Conservation (phyloP, 2,797 vertebrate genomes). For the Megalops cyprinoides region DNA sequence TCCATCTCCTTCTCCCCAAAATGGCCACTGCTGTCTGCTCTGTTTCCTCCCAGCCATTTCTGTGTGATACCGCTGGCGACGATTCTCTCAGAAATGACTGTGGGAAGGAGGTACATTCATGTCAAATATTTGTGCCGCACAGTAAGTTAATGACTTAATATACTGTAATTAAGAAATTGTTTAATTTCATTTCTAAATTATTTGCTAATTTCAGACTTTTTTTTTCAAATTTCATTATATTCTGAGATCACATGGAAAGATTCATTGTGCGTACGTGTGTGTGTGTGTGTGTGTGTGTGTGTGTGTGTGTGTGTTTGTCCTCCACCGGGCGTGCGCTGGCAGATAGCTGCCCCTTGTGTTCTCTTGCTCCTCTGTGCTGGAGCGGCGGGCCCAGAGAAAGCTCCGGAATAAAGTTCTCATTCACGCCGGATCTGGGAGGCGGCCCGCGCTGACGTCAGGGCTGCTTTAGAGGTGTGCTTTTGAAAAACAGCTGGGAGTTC, state of each 20-base stretch:
- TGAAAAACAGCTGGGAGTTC: slow-evolving; percentile 18
- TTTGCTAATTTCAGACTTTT: background rate
- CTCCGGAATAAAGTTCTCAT: slow-evolving; percentile 2
- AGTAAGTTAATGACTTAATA: slow-evolving; percentile 3
- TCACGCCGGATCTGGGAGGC: background rate
- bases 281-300: background rate
- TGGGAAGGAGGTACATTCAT: background rate
- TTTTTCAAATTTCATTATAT: background rate
- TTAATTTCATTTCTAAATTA: slow-evolving; percentile 17
- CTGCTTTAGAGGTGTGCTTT: slow-evolving; percentile 7
- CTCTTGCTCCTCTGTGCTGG: background rate
- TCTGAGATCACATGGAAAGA: slow-evolving; percentile 2
- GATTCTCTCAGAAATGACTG: background rate
- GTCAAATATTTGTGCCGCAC: background rate
- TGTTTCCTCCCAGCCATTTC: background rate
- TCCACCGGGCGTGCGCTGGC: background rate
- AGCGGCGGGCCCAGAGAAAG: background rate
- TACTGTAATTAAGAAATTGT: background rate
- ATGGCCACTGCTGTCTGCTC: background rate
- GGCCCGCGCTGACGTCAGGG: slow-evolving; percentile 2
- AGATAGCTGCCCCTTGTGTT: background rate
- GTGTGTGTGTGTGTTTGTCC: background rate
- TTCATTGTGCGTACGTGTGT: background rate
- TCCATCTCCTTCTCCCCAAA: background rate
- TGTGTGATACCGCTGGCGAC: background rate